Evolutionary conservation across 2,888 invertebrate species (phyloP).

Genomic region (Rapana venosa): DNA sequence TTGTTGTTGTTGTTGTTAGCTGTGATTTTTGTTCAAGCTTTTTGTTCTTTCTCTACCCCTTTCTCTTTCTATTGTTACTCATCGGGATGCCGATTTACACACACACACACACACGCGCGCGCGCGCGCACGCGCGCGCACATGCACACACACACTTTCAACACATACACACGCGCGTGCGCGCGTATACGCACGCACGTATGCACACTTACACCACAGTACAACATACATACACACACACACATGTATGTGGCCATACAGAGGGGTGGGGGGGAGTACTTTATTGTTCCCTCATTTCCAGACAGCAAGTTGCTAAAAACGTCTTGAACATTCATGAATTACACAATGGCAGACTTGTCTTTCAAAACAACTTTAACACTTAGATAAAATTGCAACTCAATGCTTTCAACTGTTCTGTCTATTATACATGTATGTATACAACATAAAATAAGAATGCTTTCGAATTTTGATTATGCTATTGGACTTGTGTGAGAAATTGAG

Average conservation of each 20-base stretch:
- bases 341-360: neutral
- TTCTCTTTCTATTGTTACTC: neutral
- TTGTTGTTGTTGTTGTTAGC: too few species aligned
- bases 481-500: too few species aligned
- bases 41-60: too few species aligned
- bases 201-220: neutral
- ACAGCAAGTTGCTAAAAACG: neutral
- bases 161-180: slow-evolving; percentile 6
- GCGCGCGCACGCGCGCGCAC: neutral
- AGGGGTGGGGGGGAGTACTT: too few species aligned
- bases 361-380: too few species aligned
- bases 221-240: slow-evolving; percentile 12
- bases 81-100: neutral
- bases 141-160: slow-evolving; percentile 15
- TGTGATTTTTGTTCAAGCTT: too few species aligned
- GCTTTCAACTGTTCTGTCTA: too few species aligned
- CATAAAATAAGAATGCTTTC: too few species aligned
- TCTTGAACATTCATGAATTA: neutral
- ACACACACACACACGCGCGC: neutral
- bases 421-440: neutral
- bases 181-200: neutral
- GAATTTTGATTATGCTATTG: too few species aligned
- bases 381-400: too few species aligned
- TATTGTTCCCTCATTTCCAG: too few species aligned
- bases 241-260: neutral